Conservation (phyloP, 2,797 vertebrate species). For the Siniperca scherzeri region DNA sequence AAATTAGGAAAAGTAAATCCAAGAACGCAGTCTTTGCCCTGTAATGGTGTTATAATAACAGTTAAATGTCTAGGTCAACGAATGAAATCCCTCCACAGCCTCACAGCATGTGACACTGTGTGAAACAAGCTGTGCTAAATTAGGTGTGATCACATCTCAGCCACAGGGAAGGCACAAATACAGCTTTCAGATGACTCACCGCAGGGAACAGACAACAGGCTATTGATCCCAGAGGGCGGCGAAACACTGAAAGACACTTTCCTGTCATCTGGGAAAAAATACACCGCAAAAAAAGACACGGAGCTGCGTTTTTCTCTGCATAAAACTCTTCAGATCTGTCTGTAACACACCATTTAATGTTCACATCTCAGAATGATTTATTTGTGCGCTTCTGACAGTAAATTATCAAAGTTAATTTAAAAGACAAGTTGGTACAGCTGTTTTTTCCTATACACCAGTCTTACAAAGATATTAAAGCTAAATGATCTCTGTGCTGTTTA, state of each 20-base stretch:
- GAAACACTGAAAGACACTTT: conserved; percentile 10
- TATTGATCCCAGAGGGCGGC: conserved; percentile 48
- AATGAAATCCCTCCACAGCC: not conserved
- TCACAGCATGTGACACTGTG: conserved; percentile 66
- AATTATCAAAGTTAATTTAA: not conserved
- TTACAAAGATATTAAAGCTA: not conserved
- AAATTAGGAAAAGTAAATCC: not conserved
- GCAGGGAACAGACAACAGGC: conserved; percentile 46
- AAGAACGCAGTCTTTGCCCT: not conserved
- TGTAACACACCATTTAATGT: not conserved
- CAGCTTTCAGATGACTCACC: conserved; percentile 70
- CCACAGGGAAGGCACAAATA: conserved; percentile 52
- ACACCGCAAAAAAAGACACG: not conserved
- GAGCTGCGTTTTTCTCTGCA: not conserved
- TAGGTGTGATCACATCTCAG: conserved; percentile 53
- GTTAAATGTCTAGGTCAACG: not conserved
- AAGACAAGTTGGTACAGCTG: not conserved
- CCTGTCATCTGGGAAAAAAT: not conserved
- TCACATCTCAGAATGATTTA: not conserved
- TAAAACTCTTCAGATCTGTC: not conserved
- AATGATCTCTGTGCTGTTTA: not conserved
- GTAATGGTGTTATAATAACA: conserved; percentile 10
- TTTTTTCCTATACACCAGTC: not conserved
- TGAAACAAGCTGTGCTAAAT: conserved; percentile 57
- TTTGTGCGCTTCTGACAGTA: not conserved